phyloP scores from a whole-genome alignment of 2,888 invertebrate genomes.

The Pachycephus smyrnensis region DNA sequence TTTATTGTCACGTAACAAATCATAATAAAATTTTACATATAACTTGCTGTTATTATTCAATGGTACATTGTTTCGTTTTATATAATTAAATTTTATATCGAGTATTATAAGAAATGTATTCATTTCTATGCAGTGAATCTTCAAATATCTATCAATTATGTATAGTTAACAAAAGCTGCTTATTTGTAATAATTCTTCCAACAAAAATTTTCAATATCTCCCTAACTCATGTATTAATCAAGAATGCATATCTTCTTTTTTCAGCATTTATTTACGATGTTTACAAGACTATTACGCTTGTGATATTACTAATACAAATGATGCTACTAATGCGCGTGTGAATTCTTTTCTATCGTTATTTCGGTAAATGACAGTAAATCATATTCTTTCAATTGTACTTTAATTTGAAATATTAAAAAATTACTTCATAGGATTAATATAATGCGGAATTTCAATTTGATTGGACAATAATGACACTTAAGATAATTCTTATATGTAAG shows the following conservation, averaged over 20 bases:
- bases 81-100: conserved; percentile 4
- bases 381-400: neutral
- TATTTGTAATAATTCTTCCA: conserved; percentile 18
- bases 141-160: conserved; percentile 9
- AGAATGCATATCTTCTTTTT: neutral
- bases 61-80: conserved; percentile 9
- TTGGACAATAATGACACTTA: neutral
- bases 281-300: neutral
- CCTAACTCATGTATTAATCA: neutral
- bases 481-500: conserved; percentile 20
- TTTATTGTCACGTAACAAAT: neutral
- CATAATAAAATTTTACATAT: neutral
- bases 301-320: neutral
- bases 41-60: neutral
- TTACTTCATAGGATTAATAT: neutral
- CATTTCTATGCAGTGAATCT: neutral
- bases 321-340: neutral
- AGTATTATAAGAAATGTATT: neutral
- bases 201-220: neutral
- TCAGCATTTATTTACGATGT: neutral
- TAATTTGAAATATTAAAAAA: neutral
- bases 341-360: neutral
- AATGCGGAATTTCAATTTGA: neutral
- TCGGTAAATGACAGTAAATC: neutral
- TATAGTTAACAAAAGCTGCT: conserved; percentile 6